A percentile compares a stretch with the other conserved stretches of the same genome.
Evolutionary conservation across 2,113 vertebrate genomes (phyloP).

Genomic region (Laticauda colubrina): DNA sequence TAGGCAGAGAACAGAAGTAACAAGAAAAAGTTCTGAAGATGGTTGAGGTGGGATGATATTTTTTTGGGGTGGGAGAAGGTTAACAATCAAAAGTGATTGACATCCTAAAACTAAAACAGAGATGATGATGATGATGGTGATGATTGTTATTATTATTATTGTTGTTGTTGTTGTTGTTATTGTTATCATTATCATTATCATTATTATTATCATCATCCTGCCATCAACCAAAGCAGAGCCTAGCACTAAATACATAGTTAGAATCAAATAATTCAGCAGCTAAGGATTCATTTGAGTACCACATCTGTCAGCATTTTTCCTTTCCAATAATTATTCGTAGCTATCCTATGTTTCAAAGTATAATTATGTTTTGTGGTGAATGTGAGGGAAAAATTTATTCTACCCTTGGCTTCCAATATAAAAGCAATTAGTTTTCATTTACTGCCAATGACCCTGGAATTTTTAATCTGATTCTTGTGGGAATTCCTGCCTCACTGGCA

Average conservation of each 20-base stretch:
- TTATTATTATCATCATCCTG: background rate
- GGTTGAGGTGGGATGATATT: background rate
- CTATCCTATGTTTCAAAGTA: background rate
- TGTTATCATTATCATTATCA: background rate
- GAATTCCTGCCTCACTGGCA: background rate
- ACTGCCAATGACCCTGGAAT: background rate
- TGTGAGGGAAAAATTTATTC: background rate
- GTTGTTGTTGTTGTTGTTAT: background rate
- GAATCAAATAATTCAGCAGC: background rate
- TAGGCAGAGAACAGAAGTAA: background rate
- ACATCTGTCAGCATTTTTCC: background rate
- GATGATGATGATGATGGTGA: rapidly evolving
- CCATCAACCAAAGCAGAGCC: background rate
- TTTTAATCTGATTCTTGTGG: background rate
- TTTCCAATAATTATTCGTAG: background rate
- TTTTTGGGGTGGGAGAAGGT: background rate
- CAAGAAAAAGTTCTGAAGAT: background rate
- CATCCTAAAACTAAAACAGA: background rate
- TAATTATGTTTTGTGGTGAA: background rate
- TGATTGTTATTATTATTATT: too few relatives aligned
- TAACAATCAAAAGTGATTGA: background rate
- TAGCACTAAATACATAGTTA: background rate
- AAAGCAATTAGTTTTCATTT: background rate
- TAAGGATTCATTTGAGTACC: background rate
- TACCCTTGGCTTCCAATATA: background rate